phyloP scores from a whole-genome alignment of 2,888 invertebrate species.

The Eurytoma adleriae region DNA sequence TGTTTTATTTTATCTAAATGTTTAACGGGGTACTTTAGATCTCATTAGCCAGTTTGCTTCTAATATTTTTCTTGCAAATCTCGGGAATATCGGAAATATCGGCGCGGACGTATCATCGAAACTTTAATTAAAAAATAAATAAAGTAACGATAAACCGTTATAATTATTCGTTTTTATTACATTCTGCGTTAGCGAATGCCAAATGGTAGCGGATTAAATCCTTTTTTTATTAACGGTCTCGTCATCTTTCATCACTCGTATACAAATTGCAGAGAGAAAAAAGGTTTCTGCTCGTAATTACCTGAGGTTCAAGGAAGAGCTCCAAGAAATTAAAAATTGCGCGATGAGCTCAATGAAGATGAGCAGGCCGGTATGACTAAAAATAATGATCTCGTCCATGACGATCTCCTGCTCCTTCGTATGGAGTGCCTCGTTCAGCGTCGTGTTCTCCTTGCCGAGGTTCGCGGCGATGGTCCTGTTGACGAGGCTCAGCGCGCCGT shows the following conservation, averaged over 20 bases:
- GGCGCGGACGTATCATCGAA: no score
- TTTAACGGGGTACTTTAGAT: not conserved
- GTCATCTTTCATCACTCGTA: no score
- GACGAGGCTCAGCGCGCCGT: constrained; percentile 3
- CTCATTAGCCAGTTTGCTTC: no score
- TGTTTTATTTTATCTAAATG: not conserved
- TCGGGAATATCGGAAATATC: no score
- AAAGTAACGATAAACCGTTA: no score
- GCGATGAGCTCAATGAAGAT: constrained; percentile 62
- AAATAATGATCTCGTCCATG: constrained; percentile 63
- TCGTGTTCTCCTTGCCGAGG: not conserved
- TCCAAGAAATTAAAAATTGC: constrained; percentile 65
- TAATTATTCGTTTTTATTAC: no score
- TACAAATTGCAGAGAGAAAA: not conserved
- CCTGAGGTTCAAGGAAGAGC: constrained; percentile 66
- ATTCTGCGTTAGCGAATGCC: no score
- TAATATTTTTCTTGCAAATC: no score
- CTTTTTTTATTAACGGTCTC: not conserved
- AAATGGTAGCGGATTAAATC: not conserved
- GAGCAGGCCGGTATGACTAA: constrained; percentile 60
- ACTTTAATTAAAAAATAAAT: no score
- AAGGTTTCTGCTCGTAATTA: constrained; percentile 36
- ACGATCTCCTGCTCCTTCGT: constrained; percentile 55
- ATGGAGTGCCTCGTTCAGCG: not conserved
- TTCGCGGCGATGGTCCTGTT: not conserved